Evolutionary conservation across 1,140 invertebrate species (phyloP).

Genomic region (Leptinotarsa undecemlineata): DNA sequence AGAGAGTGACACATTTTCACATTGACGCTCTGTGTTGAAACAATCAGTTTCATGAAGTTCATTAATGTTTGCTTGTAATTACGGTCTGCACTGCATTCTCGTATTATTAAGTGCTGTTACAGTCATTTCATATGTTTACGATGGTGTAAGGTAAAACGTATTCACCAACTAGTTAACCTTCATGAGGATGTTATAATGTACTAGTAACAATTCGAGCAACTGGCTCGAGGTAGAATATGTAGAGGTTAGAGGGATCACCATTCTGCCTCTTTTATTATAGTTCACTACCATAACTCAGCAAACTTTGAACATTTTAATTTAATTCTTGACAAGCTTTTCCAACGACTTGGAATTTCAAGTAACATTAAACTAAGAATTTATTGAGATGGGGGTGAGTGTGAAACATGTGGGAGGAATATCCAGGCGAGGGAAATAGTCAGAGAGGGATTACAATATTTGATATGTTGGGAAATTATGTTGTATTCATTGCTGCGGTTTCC

Average conservation of each 20-base stretch:
- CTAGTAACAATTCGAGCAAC: constrained; percentile 8
- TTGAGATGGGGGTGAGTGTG: constrained; percentile 19
- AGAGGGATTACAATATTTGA: no score
- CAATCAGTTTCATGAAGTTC: no score
- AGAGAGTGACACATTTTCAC: no score
- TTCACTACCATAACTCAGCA: constrained; percentile 23
- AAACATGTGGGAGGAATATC: neutral
- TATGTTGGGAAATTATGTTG: no score
- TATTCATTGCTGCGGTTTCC: no score
- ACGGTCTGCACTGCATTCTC: neutral
- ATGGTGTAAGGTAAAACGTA: neutral
- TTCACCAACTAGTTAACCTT: constrained; percentile 14
- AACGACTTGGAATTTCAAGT: constrained; percentile 31
- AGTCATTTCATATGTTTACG: neutral
- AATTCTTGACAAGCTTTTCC: constrained; percentile 32
- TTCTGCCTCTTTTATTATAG: constrained; percentile 25
- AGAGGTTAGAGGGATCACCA: constrained; percentile 17
- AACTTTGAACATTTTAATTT: constrained; percentile 37
- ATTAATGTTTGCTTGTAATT: no score
- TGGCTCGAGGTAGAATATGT: neutral
- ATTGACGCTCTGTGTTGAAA: no score
- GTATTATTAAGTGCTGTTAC: neutral
- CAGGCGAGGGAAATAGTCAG: neutral
- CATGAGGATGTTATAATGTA: constrained; percentile 20
- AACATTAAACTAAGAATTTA: constrained; percentile 29